Conservation (phyloP, 2,888 invertebrate genomes). For the Anaspis maculata region DNA sequence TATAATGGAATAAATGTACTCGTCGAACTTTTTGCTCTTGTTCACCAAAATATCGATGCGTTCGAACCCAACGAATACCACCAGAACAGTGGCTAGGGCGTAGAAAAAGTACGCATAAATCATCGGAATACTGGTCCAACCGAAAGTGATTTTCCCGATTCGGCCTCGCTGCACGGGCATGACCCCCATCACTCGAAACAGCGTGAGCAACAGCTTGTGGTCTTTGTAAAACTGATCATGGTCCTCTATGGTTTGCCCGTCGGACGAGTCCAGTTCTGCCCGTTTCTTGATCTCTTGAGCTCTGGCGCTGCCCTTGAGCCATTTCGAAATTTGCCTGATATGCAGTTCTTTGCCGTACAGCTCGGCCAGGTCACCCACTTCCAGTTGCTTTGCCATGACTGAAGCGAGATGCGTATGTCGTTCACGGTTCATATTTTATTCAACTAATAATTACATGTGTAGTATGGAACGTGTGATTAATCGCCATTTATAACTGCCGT, state of each 20-base stretch:
- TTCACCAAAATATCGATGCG: slow-evolving; percentile 52
- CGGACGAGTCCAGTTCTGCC: slow-evolving; percentile 46
- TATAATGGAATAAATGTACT: slow-evolving; percentile 60
- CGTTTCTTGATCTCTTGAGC: slow-evolving; percentile 34
- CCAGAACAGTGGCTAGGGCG: slow-evolving; percentile 48
- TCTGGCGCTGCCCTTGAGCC: slow-evolving; percentile 26
- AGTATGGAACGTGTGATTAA: too few relatives aligned
- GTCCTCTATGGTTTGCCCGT: slow-evolving; percentile 50
- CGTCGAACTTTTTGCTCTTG: slow-evolving; percentile 55
- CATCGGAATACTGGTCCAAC: slow-evolving; percentile 55
- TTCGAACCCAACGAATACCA: slow-evolving; percentile 54
- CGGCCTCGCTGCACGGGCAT: slow-evolving; percentile 49
- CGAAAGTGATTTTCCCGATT: slow-evolving; percentile 51
- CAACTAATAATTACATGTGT: too few relatives aligned
- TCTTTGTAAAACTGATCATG: slow-evolving; percentile 60
- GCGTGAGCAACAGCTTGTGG: slow-evolving; percentile 52
- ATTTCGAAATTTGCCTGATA: slow-evolving; percentile 16
- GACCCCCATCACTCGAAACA: slow-evolving; percentile 53
- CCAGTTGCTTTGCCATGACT: too few relatives aligned
- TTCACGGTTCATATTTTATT: too few relatives aligned
- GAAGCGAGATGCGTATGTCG: too few relatives aligned
- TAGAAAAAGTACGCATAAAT: slow-evolving; percentile 59
- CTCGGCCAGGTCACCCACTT: slow-evolving; percentile 15
- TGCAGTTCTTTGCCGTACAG: slow-evolving; percentile 20
- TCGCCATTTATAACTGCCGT: too few relatives aligned